Evolutionary conservation across 2,113 vertebrate species (phyloP), one percentile per base, ranked within the genome.

Genomic region (Neogobius melanostomus): DNA sequence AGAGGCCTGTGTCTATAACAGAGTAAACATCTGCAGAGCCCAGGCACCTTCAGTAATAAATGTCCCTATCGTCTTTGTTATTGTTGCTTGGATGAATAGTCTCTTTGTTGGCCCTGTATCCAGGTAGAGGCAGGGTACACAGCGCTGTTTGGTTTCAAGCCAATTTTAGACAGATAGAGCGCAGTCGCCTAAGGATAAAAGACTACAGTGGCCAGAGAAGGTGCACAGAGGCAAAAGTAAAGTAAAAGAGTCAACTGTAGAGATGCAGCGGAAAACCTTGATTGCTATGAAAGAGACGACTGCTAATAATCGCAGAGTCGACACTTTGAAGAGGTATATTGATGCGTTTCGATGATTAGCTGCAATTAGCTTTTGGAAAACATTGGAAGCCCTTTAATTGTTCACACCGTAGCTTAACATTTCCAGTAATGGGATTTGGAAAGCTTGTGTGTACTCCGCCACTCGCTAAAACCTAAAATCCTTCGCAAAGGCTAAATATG

Each of bases 361-460:
- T 36, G 28, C 28, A 36, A 36, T 36, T 36, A 36, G 28, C 28
- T 50, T 11, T 50, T 15, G 11, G n/a, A 16, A 53, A 0, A 4
- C 7, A 53, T 53, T 6, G 51, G 51, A 53, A 17, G 17, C 7
- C 52, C 17, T 53, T n/a, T 53, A 8, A 53, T 52, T 52, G n/a
- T 53, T 53, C 8, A 56, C 53, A 16, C 51, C 6, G 5, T 6
- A 28, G 43, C 11, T 54, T 50, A 21, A 79, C n/a, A 8, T 64
- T 21, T 17, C 43, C 44, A 50, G 53, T 7, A 62, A 70, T 15
- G 5, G 65, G 47, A 17, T 65, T 11, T 76, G 12, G 6, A 62
- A 42, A 45, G 3, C n/a, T 16, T 48, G 46, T 48, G 46, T 64
- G 47, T 17, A 54, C 36, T 12, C 14, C 62, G 73, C 42, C n/a